A percentile compares a stretch with the other conserved stretches of the same genome.
These are phyloP conservation scores for Odontomachus brunneus DNA, from an alignment of 1,140 invertebrate genomes.

Conservation along the genomic window DNA sequence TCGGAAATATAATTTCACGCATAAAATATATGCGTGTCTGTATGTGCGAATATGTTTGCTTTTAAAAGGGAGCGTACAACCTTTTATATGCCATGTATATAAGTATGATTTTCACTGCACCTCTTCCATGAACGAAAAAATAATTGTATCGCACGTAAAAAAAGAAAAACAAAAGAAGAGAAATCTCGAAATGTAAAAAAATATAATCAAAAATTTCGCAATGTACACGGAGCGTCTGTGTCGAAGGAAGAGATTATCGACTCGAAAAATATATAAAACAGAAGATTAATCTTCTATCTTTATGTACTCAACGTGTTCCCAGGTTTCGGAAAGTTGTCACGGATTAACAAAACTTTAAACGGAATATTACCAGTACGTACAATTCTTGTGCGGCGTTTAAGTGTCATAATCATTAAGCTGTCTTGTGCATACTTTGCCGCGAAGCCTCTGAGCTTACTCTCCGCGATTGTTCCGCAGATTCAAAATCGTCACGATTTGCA, in stretches of 20 bases:
- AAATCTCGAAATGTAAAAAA: too few relatives aligned
- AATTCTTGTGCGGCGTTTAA: constrained; percentile 25
- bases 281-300: neutral
- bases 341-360: constrained; percentile 18
- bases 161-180: too few relatives aligned
- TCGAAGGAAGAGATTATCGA: neutral
- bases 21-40: too few relatives aligned
- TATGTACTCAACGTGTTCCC: neutral
- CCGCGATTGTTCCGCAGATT: constrained; percentile 46
- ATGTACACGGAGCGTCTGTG: too few relatives aligned
- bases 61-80: too few relatives aligned
- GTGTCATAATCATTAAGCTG: constrained; percentile 35
- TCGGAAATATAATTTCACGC: neutral
- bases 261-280: constrained; percentile 7
- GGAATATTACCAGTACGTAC: neutral
- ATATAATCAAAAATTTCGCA: too few relatives aligned
- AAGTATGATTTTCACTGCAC: too few relatives aligned
- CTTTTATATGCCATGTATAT: too few relatives aligned
- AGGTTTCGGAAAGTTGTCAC: constrained; percentile 22
- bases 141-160: too few relatives aligned
- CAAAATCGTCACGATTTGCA: constrained; percentile 59
- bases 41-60: too few relatives aligned
- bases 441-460: constrained; percentile 22
- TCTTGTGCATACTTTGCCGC: neutral
- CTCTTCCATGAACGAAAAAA: too few relatives aligned